Conservation (phyloP, 2,888 invertebrate species). For the Heliconius aoede region DNA sequence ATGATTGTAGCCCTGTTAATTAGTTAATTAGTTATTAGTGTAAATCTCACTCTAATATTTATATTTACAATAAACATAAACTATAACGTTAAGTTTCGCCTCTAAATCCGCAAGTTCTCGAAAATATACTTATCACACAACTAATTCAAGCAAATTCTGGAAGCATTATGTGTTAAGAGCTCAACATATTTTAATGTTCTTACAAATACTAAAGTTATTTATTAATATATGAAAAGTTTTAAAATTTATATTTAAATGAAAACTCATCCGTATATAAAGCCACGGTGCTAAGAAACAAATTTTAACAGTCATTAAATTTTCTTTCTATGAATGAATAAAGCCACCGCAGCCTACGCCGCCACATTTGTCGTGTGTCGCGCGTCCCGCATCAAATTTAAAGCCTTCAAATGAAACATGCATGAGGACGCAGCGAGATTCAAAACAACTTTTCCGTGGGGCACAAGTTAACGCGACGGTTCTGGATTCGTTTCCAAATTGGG, state of each 20-base stretch:
- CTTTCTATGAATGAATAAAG: conserved; percentile 22
- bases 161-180: too few species aligned
- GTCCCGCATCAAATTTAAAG: conserved; percentile 50
- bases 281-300: not conserved
- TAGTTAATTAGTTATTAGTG: too few species aligned
- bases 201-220: too few species aligned
- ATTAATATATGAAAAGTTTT: too few species aligned
- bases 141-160: too few species aligned
- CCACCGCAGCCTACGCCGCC: conserved; percentile 19
- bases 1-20: too few species aligned
- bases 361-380: conserved; percentile 47
- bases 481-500: too few species aligned
- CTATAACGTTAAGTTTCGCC: not conserved
- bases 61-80: not conserved
- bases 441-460: conserved; percentile 31
- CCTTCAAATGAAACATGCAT: conserved; percentile 51
- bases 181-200: not conserved
- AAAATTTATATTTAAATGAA: too few species aligned
- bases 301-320: conserved; percentile 27
- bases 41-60: too few species aligned
- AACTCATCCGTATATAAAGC: not conserved
- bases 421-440: conserved; percentile 37
- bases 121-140: not conserved
- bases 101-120: not conserved
- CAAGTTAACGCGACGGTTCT: too few species aligned